Evolutionary conservation across 2,113 vertebrate species (phyloP).

Genomic region (Pseudolaguvia tuberculata): DNA sequence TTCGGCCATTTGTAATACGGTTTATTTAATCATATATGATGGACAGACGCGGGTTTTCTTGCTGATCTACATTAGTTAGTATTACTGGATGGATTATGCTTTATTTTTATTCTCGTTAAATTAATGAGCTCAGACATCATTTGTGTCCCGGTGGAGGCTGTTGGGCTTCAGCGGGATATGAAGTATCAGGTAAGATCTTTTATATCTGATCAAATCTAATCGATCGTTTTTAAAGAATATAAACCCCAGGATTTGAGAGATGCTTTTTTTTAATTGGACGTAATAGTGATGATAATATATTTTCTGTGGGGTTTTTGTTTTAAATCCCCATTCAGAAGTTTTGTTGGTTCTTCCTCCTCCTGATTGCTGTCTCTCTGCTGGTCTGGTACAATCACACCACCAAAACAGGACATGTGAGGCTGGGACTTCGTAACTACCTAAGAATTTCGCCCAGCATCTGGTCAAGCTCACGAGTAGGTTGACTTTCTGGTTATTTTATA

Average conservation of each 20-base stretch:
- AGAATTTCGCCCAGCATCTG: constrained; percentile 47
- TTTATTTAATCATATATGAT: no score
- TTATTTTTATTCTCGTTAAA: not conserved
- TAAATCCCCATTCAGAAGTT: constrained; percentile 47
- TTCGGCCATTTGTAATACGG: not conserved
- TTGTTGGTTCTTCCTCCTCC: constrained; percentile 57
- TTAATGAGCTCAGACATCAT: not conserved
- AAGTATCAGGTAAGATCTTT: constrained; percentile 34
- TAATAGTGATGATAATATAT: not conserved
- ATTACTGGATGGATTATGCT: not conserved
- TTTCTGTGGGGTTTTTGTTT: not conserved
- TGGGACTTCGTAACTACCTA: constrained; percentile 57
- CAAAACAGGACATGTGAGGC: not conserved
- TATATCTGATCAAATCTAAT: not conserved
- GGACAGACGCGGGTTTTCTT: no score
- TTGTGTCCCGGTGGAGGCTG: constrained; percentile 1
- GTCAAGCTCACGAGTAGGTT: constrained; percentile 9
- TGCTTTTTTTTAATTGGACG: not conserved
- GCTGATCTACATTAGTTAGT: not conserved
- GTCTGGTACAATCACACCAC: constrained; percentile 61
- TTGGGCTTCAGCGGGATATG: constrained; percentile 36
- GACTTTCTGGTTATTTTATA: not conserved
- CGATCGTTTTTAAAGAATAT: no score
- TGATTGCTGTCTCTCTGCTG: constrained; percentile 56
- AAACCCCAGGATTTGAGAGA: not conserved